Conservation (phyloP, 2,888 invertebrate species). For the Drosophila mettleri region DNA sequence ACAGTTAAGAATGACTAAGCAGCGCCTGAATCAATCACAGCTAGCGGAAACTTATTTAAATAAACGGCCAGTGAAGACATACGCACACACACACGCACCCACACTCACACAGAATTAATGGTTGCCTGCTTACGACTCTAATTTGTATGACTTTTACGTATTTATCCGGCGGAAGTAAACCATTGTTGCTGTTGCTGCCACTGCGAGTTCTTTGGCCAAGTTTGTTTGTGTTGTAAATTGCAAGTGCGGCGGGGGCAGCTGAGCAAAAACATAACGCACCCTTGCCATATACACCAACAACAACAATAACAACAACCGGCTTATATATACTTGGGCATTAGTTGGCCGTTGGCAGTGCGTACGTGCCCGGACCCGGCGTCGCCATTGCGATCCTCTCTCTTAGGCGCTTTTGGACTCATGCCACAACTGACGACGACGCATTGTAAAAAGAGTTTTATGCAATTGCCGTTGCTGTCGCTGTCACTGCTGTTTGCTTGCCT, state of each 20-base stretch:
- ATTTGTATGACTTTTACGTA: constrained; percentile 75
- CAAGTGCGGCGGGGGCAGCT: constrained; percentile 57
- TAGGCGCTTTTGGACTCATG: constrained; percentile 45
- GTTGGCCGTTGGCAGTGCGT: constrained; percentile 57
- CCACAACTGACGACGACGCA: constrained; percentile 48
- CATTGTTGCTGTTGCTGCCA: constrained; percentile 48
- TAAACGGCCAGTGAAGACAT: constrained; percentile 17
- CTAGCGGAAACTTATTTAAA: constrained; percentile 58
- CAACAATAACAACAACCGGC: constrained; percentile 31
- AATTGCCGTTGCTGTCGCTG: constrained; percentile 47
- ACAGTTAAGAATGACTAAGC: constrained; percentile 49
- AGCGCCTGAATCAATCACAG: constrained; percentile 41
- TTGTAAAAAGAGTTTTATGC: constrained; percentile 75
- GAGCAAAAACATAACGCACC: constrained; percentile 53
- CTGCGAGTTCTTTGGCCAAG: constrained; percentile 48
- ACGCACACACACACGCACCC: constrained; percentile 1
- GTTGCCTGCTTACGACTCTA: constrained; percentile 45
- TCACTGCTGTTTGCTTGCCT: constrained; percentile 43
- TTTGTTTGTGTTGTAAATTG: constrained; percentile 78
- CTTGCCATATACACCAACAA: constrained; percentile 49
- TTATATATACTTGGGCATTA: constrained; percentile 66
- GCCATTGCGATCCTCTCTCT: constrained; percentile 60
- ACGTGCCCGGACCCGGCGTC: constrained; percentile 77
- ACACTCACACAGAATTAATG: constrained; percentile 10
- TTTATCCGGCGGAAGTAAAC: constrained; percentile 82